phyloP scores from a whole-genome alignment of 2,888 invertebrate species.

The Lepidochitona cinerea region DNA sequence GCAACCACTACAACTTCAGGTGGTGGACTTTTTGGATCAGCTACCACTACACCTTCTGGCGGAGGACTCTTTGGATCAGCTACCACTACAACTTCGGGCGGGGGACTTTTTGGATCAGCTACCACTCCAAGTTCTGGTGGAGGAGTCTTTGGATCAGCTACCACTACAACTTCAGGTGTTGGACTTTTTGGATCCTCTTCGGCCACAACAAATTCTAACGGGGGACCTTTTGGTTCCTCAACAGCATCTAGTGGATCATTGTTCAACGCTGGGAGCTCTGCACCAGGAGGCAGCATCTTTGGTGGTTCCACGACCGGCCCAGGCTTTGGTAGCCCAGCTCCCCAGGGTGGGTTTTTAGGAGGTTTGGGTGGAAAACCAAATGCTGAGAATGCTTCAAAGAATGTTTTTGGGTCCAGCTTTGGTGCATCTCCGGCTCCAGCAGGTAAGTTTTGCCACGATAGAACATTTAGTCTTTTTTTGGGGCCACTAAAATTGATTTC shows the following conservation, averaged over 20 bases:
- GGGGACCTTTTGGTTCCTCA: background rate
- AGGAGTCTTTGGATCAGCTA: background rate
- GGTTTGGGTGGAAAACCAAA: conserved; percentile 69
- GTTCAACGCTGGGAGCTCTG: background rate
- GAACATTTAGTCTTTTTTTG: no score
- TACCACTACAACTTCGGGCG: no score
- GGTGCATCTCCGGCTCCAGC: conserved; percentile 8
- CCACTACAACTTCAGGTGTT: background rate
- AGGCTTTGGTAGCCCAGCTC: background rate
- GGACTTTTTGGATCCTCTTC: no score
- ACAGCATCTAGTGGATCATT: background rate
- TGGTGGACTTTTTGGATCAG: background rate
- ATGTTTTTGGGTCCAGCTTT: conserved; percentile 63
- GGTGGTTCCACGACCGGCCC: background rate
- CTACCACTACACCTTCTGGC: background rate
- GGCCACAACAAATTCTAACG: background rate
- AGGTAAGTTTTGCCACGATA: background rate
- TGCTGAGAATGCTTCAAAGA: conserved; percentile 68
- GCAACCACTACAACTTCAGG: background rate
- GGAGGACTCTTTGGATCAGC: background rate
- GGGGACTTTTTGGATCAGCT: background rate
- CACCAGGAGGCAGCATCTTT: background rate
- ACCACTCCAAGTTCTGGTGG: background rate
- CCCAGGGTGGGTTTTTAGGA: conserved; percentile 44
- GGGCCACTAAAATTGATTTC: no score